Evolutionary conservation across 2,113 vertebrate species (phyloP).

Genomic region (Todiramphus chloris): DNA sequence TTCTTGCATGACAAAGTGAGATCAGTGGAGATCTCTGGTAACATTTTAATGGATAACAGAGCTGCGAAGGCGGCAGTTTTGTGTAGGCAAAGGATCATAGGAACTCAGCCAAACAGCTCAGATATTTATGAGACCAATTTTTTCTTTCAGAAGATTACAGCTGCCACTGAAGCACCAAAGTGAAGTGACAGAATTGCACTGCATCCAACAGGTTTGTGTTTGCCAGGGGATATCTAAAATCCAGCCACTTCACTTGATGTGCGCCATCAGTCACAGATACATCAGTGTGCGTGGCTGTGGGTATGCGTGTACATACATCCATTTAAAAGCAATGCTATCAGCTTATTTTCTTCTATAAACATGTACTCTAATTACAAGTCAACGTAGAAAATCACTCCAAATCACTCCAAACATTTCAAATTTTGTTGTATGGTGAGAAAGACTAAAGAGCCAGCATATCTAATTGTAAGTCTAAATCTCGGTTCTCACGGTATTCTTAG

Average conservation of each 20-base stretch:
- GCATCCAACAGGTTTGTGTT: not conserved
- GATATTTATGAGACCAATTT: not conserved
- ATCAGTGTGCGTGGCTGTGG: not conserved
- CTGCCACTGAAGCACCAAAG: constrained; percentile 1
- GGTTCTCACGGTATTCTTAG: not conserved
- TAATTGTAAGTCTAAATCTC: not conserved
- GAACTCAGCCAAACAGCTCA: not conserved
- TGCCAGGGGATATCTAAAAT: not conserved
- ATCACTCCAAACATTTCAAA: not conserved
- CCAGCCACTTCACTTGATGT: not conserved
- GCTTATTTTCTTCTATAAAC: not conserved
- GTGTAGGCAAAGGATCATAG: not conserved
- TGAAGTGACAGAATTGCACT: constrained; percentile 30
- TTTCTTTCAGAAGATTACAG: not conserved
- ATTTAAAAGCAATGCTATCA: not conserved
- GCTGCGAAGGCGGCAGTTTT: not conserved
- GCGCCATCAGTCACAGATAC: not conserved
- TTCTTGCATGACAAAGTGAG: not conserved
- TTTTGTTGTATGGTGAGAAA: not conserved
- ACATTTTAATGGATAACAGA: constrained; percentile 29
- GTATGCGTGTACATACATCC: not conserved
- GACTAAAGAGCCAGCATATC: not conserved
- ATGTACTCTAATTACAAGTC: not conserved
- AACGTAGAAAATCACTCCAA: not conserved
- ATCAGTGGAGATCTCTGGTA: not conserved